These are phyloP conservation scores for Zonotrichia albicollis DNA, from an alignment of 2,797 vertebrate species.

Conservation along the genomic window DNA sequence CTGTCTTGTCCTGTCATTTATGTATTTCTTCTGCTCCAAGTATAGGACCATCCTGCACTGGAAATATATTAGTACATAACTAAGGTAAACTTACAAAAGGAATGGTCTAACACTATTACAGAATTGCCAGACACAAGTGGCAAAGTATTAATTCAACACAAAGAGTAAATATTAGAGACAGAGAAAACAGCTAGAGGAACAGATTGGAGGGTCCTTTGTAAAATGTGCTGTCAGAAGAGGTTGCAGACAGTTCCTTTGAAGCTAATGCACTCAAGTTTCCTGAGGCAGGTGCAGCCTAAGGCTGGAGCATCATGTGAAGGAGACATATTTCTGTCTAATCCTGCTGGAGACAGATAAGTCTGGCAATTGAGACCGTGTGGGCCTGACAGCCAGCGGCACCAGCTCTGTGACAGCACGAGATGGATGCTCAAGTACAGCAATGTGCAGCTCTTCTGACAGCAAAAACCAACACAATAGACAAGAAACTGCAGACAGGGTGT, in stretches of 20 bases:
- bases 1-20: neutral
- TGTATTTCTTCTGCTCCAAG: neutral
- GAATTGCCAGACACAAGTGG: neutral
- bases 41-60: neutral
- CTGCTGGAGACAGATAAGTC: slow-evolving; percentile 70
- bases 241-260: slow-evolving; percentile 69
- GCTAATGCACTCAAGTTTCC: slow-evolving; percentile 67
- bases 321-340: slow-evolving; percentile 71
- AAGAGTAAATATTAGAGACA: slow-evolving; percentile 16
- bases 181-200: slow-evolving; percentile 30
- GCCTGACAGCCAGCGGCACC: slow-evolving; percentile 60
- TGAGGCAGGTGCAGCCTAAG: slow-evolving; percentile 52
- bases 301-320: slow-evolving; percentile 54
- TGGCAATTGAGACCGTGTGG: slow-evolving; percentile 64
- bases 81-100: neutral
- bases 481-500: slow-evolving; percentile 43
- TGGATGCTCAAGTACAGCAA: slow-evolving; percentile 60
- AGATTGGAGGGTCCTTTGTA: slow-evolving; percentile 35
- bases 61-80: neutral
- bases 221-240: slow-evolving; percentile 42
- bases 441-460: slow-evolving; percentile 52
- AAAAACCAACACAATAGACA: slow-evolving; percentile 45
- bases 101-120: neutral
- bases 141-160: neutral
- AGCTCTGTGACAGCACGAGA: slow-evolving; percentile 58